phyloP scores from a whole-genome alignment of 2,797 vertebrate genomes.

The Natrix natrix region DNA sequence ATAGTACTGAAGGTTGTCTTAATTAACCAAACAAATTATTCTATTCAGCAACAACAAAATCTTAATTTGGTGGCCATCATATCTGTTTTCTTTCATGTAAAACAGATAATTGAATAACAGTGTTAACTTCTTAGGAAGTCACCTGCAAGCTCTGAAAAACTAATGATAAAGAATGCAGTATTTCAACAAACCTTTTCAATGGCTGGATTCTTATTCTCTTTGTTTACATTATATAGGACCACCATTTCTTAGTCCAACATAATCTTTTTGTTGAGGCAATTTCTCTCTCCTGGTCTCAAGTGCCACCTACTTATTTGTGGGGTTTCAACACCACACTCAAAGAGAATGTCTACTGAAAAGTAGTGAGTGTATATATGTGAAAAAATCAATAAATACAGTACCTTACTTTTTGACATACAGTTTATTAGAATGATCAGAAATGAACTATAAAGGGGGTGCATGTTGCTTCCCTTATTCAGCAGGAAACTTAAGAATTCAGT shows the following conservation, averaged over 20 bases:
- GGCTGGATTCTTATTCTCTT: not conserved
- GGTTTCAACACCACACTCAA: not conserved
- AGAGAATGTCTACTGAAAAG: conserved; percentile 18
- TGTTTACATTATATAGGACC: not conserved
- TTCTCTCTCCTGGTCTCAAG: not conserved
- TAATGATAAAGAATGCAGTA: not conserved
- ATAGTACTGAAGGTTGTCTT: not conserved
- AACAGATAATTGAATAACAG: not conserved
- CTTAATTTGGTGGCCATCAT: not conserved
- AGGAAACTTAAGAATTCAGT: conserved; percentile 48
- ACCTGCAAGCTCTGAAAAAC: conserved; percentile 20
- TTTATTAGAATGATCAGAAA: conserved; percentile 29
- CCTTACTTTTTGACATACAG: not conserved
- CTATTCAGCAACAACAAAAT: not conserved
- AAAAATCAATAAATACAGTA: conserved; percentile 27
- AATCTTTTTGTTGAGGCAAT: not conserved
- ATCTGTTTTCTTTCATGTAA: not conserved
- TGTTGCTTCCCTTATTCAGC: conserved; percentile 44
- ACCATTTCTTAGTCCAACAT: not conserved
- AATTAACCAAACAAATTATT: not conserved
- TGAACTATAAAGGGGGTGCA: not conserved
- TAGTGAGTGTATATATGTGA: not conserved
- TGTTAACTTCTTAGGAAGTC: not conserved
- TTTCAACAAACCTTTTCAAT: not conserved
- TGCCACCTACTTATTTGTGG: not conserved